Percentiles rank a stretch among this genome's conserved stretches.
These are phyloP conservation scores for Rallus limicola DNA, from an alignment of 2,113 vertebrate genomes.

Conservation along the genomic window DNA sequence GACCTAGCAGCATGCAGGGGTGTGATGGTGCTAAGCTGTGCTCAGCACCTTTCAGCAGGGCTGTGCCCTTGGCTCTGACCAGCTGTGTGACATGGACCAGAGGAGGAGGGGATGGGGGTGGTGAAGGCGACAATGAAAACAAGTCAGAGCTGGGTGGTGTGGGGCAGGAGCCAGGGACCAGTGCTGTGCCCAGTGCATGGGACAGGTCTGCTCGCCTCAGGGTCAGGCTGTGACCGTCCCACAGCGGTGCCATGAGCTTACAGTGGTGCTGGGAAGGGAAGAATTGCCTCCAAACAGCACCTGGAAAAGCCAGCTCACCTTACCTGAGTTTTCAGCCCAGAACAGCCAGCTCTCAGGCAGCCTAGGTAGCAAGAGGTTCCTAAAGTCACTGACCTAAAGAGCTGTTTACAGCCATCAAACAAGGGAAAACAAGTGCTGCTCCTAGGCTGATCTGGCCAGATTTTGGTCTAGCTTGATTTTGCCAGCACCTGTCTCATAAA, in stretches of 20 bases:
- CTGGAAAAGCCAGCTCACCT: not conserved
- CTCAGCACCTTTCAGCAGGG: not conserved
- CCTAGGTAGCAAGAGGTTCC: not conserved
- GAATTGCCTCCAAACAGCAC: not conserved
- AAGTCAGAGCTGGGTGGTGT: not conserved
- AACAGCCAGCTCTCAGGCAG: not conserved
- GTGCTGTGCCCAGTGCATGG: accelerated
- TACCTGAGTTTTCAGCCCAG: not conserved
- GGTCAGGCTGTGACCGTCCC: not conserved
- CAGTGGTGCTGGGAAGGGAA: not conserved
- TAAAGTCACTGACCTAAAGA: not conserved
- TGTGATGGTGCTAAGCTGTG: not conserved
- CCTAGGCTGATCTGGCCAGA: not conserved
- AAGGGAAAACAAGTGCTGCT: not conserved
- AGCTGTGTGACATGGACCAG: not conserved
- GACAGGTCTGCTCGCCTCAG: not conserved
- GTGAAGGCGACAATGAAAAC: not conserved
- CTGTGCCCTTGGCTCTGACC: not conserved
- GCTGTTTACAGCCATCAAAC: not conserved
- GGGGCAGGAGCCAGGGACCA: not conserved
- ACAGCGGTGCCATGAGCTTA: not conserved
- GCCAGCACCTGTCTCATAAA: not conserved
- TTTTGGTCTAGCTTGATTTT: not conserved
- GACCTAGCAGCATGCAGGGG: not conserved
- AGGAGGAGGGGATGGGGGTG: not conserved